Conservation (phyloP, 2,797 vertebrate genomes). For the Mustela erminea region DNA sequence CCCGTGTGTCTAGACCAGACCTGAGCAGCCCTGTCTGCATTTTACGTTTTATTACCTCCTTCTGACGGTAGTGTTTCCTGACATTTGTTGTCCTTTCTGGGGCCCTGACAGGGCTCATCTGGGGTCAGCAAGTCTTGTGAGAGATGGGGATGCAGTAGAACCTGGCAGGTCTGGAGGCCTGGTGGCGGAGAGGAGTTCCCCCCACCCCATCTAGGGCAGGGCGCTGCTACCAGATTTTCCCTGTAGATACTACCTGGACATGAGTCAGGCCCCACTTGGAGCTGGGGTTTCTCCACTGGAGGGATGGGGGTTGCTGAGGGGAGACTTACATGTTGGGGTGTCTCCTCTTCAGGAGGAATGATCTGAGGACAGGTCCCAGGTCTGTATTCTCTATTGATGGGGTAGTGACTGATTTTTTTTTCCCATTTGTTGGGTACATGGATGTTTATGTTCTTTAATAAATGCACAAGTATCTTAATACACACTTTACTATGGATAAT, state of each 20-base stretch:
- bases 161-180: background rate
- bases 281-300: background rate
- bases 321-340: background rate
- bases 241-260: background rate
- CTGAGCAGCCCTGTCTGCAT: background rate
- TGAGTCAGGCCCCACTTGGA: background rate
- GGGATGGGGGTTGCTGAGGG: rapidly evolving
- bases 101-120: background rate
- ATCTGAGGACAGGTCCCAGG: background rate
- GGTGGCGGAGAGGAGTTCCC: background rate
- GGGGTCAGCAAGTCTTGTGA: background rate
- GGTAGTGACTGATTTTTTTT: background rate
- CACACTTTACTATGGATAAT: background rate
- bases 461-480: background rate
- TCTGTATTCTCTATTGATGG: background rate
- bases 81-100: background rate
- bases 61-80: background rate
- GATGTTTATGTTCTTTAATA: background rate
- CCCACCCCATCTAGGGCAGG: rapidly evolving
- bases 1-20: background rate
- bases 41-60: background rate
- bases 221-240: rapidly evolving
- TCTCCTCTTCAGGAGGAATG: background rate
- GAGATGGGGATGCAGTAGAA: background rate
- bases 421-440: background rate